These are phyloP conservation scores for Argynnis bischoffii DNA, from an alignment of 2,888 invertebrate species.

Conservation along the genomic window DNA sequence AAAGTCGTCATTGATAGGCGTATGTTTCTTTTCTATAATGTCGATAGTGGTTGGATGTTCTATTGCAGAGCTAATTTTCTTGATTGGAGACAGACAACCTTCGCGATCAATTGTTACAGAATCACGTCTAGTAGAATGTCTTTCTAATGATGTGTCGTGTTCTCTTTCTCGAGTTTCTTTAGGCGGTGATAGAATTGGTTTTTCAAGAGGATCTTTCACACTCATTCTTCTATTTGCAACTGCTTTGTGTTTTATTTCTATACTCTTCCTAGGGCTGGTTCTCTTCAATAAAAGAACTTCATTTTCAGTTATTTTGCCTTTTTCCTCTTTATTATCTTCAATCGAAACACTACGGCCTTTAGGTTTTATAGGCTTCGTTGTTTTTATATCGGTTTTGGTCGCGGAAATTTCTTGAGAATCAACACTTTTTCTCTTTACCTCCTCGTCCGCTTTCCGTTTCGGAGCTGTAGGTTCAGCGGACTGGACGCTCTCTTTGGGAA, in stretches of 20 bases:
- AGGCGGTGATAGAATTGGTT: slow-evolving; percentile 40
- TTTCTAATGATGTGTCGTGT: slow-evolving; percentile 42
- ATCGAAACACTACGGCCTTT: slow-evolving; percentile 56
- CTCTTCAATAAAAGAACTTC: slow-evolving; percentile 45
- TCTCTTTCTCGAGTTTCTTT: slow-evolving; percentile 38
- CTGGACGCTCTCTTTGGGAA: slow-evolving; percentile 83
- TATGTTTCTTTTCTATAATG: slow-evolving; percentile 54
- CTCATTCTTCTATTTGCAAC: slow-evolving; percentile 51
- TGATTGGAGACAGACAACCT: slow-evolving; percentile 51
- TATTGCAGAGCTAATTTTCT: slow-evolving; percentile 46
- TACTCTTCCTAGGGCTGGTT: slow-evolving; percentile 57
- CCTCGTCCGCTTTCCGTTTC: slow-evolving; percentile 85
- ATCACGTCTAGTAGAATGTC: slow-evolving; percentile 46
- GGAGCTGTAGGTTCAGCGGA: slow-evolving; percentile 83
- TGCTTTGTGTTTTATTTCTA: slow-evolving; percentile 56
- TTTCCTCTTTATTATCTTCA: slow-evolving; percentile 70
- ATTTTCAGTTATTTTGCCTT: slow-evolving; percentile 49
- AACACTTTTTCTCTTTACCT: slow-evolving; percentile 73
- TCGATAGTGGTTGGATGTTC: slow-evolving; percentile 43
- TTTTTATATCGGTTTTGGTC: slow-evolving; percentile 54
- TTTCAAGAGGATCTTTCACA: slow-evolving; percentile 50
- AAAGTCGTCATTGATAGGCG: slow-evolving; percentile 54
- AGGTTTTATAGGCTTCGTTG: slow-evolving; percentile 46
- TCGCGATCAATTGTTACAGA: slow-evolving; percentile 41
- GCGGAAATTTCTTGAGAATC: slow-evolving; percentile 56